These are phyloP conservation scores for Nemotelus pantherinus DNA, from an alignment of 2,888 invertebrate genomes.

Conservation along the genomic window DNA sequence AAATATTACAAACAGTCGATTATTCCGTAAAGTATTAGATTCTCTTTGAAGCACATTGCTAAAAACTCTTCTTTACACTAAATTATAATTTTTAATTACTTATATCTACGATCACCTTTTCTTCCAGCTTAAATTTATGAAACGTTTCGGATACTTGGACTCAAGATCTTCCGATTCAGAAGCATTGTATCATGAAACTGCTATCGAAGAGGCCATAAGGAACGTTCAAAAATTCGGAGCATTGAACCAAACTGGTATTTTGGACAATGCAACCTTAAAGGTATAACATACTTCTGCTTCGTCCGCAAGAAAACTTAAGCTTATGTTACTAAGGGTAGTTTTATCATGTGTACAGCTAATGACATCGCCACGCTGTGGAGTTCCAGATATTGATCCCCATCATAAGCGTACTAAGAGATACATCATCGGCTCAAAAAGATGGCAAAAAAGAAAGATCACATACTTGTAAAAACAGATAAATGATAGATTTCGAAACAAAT, in stretches of 20 bases:
- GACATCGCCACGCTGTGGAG: conserved; percentile 75
- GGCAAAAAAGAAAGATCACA: conserved; percentile 74
- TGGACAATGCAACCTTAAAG: conserved; percentile 73
- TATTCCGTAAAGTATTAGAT: no score
- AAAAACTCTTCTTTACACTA: no score
- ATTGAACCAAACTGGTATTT: conserved; percentile 73
- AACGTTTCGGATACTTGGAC: conserved; percentile 75
- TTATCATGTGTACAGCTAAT: conserved; percentile 68
- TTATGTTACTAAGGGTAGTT: conserved; percentile 7
- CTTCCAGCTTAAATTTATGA: conserved; percentile 72
- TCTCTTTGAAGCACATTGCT: no score
- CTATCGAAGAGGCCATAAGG: conserved; percentile 72
- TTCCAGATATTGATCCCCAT: conserved; percentile 70
- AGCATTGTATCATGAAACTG: conserved; percentile 71
- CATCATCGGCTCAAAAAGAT: conserved; percentile 71
- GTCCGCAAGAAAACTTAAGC: no score
- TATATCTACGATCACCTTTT: not conserved
- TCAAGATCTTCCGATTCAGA: conserved; percentile 67
- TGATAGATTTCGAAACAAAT: not conserved
- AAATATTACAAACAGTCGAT: no score
- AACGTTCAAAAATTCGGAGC: conserved; percentile 78
- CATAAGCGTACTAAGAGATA: conserved; percentile 65
- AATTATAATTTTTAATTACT: no score
- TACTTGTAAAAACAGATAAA: conserved; percentile 69
- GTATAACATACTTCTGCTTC: conserved; percentile 58